Evolutionary conservation across 2,888 invertebrate species (phyloP).

Genomic region (Nemapogon koenigi): DNA sequence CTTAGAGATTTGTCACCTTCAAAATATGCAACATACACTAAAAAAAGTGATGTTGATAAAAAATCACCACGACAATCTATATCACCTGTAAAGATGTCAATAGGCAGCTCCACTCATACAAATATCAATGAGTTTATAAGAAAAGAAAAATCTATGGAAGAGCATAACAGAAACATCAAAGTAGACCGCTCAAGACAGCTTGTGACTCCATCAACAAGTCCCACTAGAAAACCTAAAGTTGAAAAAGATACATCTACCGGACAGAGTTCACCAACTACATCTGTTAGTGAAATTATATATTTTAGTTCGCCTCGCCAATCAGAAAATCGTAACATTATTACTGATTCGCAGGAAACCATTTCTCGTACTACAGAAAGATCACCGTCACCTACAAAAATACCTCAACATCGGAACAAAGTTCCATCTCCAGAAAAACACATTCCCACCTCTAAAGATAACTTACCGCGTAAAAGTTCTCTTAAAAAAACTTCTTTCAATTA

Average conservation of each 20-base stretch:
- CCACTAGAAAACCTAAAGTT: conserved; percentile 43
- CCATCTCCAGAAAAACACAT: conserved; percentile 40
- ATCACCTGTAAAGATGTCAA: conserved; percentile 17
- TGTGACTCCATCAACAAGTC: conserved; percentile 57
- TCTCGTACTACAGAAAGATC: conserved; percentile 23
- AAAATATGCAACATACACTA: conserved; percentile 26
- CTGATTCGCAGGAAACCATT: conserved; percentile 31
- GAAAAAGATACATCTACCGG: conserved; percentile 45
- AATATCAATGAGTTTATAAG: conserved; percentile 36
- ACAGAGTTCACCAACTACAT: conserved; percentile 61
- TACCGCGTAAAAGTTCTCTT: conserved; percentile 52
- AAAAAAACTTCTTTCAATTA: conserved; percentile 45
- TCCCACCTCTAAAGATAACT: conserved; percentile 32
- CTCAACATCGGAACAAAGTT: conserved; percentile 44
- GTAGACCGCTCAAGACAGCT: conserved; percentile 41
- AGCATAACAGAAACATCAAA: conserved; percentile 27
- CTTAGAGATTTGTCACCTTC: conserved; percentile 17
- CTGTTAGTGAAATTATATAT: conserved; percentile 61
- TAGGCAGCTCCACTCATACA: conserved; percentile 30
- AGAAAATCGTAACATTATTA: conserved; percentile 26
- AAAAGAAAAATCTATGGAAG: conserved; percentile 34
- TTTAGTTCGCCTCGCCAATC: conserved; percentile 37
- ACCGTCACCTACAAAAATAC: conserved; percentile 46
- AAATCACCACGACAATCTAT: conserved; percentile 1
- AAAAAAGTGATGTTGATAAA: conserved; percentile 24